Conservation (phyloP, 2,888 invertebrate species). For the Megastigmus dorsalis region DNA sequence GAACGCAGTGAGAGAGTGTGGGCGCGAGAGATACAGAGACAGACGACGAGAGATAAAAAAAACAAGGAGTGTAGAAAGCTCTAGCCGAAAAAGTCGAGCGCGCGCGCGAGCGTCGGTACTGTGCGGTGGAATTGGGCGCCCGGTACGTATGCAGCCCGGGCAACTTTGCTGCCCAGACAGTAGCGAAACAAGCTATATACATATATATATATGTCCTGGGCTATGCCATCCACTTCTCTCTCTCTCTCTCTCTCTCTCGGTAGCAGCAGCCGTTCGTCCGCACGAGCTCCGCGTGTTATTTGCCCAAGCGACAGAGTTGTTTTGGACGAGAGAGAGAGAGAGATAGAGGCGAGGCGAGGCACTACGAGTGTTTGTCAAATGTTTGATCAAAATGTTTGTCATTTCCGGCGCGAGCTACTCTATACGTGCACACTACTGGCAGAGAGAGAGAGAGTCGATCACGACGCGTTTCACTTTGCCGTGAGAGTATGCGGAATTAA, state of each 20-base stretch:
- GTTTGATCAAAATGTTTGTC: conserved; percentile 72
- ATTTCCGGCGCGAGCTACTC: too few relatives aligned
- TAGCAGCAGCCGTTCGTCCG: too few relatives aligned
- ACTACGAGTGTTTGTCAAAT: conserved; percentile 72
- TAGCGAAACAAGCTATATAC: conserved; percentile 64
- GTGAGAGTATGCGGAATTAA: too few relatives aligned
- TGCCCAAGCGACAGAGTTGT: conserved; percentile 65
- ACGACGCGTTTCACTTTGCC: too few relatives aligned
- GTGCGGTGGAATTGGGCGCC: too few relatives aligned
- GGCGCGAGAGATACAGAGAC: not conserved
- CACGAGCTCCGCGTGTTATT: conserved; percentile 65
- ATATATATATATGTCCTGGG: not conserved
- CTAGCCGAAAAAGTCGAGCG: conserved; percentile 18
- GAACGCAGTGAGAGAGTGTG: not conserved
- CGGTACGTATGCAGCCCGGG: conserved; percentile 67
- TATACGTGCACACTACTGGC: too few relatives aligned
- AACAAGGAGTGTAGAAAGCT: not conserved
- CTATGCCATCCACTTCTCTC: not conserved
- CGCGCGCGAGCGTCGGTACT: too few relatives aligned
- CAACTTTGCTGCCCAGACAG: conserved; percentile 66
- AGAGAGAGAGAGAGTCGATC: conserved; percentile 54
- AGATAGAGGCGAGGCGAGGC: conserved; percentile 45
- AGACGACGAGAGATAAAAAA: not conserved
- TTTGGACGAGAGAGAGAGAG: conserved; percentile 55
- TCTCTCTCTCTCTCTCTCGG: conserved; percentile 29